Conservation (phyloP, 2,797 vertebrate genomes). For the Etheostoma perlongum region DNA sequence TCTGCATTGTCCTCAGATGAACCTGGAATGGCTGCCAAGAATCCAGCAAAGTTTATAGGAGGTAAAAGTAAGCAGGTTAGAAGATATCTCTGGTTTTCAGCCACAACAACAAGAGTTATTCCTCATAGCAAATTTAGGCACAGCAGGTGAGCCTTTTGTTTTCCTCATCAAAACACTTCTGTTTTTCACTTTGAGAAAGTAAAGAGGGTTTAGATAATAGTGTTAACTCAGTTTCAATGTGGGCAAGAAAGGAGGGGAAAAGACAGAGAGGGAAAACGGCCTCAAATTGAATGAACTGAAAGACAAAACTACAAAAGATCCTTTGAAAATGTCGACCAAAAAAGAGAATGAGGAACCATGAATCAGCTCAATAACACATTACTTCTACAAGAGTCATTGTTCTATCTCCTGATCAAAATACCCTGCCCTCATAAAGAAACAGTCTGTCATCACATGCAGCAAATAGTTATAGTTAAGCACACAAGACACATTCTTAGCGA, state of each 20-base stretch:
- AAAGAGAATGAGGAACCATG: constrained; percentile 43
- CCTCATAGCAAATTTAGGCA: constrained; percentile 66
- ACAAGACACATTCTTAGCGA: constrained; percentile 28
- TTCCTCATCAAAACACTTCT: constrained; percentile 52
- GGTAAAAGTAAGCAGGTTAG: constrained; percentile 78
- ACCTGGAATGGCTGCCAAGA: constrained; percentile 81
- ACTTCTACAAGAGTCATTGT: constrained; percentile 29
- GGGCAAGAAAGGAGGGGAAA: background rate
- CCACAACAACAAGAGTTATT: constrained; percentile 61
- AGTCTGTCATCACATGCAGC: constrained; percentile 39
- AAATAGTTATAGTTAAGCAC: constrained; percentile 13
- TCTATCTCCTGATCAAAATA: constrained; percentile 36
- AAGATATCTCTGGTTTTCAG: constrained; percentile 75
- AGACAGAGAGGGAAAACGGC: background rate
- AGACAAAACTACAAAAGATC: constrained; percentile 11
- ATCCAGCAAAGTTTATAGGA: constrained; percentile 80
- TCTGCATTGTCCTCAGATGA: constrained; percentile 84
- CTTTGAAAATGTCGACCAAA: constrained; percentile 38
- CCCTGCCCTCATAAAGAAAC: constrained; percentile 36
- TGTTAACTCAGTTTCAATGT: constrained; percentile 56
- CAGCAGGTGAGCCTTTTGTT: constrained; percentile 65
- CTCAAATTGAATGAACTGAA: constrained; percentile 26
- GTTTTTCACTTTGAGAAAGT: constrained; percentile 63
- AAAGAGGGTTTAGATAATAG: constrained; percentile 61
- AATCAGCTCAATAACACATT: constrained; percentile 54